phyloP scores from a whole-genome alignment of 2,888 invertebrate genomes.

The Acleris cristana region DNA sequence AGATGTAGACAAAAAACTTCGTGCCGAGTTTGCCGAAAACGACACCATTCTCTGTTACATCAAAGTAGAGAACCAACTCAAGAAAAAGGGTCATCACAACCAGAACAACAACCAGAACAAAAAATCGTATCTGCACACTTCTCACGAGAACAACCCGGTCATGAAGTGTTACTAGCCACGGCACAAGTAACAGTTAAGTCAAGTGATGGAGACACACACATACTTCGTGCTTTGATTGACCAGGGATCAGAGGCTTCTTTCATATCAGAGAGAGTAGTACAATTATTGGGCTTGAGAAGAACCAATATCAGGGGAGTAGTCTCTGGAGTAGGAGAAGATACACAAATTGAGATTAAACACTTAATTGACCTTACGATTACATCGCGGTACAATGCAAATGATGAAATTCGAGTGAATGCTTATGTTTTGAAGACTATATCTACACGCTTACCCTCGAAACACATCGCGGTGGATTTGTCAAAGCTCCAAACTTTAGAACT shows the following conservation, averaged over 20 bases:
- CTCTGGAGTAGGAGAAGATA: slow-evolving; percentile 42
- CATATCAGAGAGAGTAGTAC: slow-evolving; percentile 40
- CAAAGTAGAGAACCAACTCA: slow-evolving; percentile 12
- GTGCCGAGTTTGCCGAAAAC: slow-evolving; percentile 38
- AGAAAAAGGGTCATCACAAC: slow-evolving; percentile 7
- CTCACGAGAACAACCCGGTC: slow-evolving; percentile 41
- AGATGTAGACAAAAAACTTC: slow-evolving; percentile 35
- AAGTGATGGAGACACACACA: slow-evolving; percentile 35
- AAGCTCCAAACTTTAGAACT: slow-evolving; percentile 36
- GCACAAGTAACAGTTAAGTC: slow-evolving; percentile 38
- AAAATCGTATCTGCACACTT: slow-evolving; percentile 33
- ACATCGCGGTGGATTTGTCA: slow-evolving; percentile 31
- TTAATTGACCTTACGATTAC: slow-evolving; percentile 39
- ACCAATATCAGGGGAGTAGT: slow-evolving; percentile 39
- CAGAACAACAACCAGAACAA: slow-evolving; percentile 25
- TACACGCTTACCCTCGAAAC: slow-evolving; percentile 34
- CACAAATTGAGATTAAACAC: slow-evolving; percentile 36
- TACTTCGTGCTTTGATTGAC: too few relatives aligned
- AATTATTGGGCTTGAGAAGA: slow-evolving; percentile 39
- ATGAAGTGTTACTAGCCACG: slow-evolving; percentile 39
- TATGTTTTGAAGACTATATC: slow-evolving; percentile 40
- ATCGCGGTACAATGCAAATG: not conserved
- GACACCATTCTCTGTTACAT: slow-evolving; percentile 40
- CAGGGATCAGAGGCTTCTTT: slow-evolving; percentile 47
- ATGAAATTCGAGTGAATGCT: slow-evolving; percentile 31